Conservation (phyloP, 2,797 vertebrate species). For the Threskiornis aethiopicus region DNA sequence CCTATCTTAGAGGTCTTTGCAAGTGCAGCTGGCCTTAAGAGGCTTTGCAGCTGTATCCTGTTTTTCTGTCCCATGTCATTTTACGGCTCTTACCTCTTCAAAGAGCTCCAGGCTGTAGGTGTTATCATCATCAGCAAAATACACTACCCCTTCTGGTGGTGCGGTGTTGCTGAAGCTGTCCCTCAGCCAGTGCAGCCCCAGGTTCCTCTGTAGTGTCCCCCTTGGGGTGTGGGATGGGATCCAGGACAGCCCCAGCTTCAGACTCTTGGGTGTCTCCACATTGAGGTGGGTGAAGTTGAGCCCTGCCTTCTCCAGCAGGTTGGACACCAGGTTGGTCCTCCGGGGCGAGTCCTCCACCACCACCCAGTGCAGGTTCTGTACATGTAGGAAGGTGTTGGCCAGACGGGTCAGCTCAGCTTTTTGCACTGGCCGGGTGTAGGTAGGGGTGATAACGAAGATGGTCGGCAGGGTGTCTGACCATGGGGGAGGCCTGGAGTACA, state of each 20-base stretch:
- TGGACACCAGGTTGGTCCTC: conserved; percentile 78
- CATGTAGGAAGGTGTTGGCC: conserved; percentile 80
- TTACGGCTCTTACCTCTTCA: conserved; percentile 83
- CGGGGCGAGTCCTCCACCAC: conserved; percentile 79
- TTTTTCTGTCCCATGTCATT: neutral
- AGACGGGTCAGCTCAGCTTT: conserved; percentile 83
- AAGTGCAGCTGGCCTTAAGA: neutral
- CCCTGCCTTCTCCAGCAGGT: conserved; percentile 78
- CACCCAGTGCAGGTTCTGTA: conserved; percentile 82
- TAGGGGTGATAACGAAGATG: conserved; percentile 74
- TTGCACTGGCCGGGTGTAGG: conserved; percentile 77
- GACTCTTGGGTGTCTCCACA: conserved; percentile 75
- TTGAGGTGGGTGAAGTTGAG: conserved; percentile 82
- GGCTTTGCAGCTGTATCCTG: neutral
- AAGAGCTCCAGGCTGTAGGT: conserved; percentile 96
- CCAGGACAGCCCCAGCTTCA: conserved; percentile 75
- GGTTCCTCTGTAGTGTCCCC: conserved; percentile 79
- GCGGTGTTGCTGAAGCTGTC: conserved; percentile 61
- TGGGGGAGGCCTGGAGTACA: conserved; percentile 72
- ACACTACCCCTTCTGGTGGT: conserved; percentile 85
- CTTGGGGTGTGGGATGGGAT: conserved; percentile 78
- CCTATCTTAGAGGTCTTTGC: neutral
- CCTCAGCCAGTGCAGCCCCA: conserved; percentile 80
- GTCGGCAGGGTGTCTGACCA: conserved; percentile 69
- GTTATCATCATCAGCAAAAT: conserved; percentile 98